These are phyloP conservation scores for Phalacrocorax aristotelis DNA, from an alignment of 2,113 vertebrate species.

Conservation along the genomic window DNA sequence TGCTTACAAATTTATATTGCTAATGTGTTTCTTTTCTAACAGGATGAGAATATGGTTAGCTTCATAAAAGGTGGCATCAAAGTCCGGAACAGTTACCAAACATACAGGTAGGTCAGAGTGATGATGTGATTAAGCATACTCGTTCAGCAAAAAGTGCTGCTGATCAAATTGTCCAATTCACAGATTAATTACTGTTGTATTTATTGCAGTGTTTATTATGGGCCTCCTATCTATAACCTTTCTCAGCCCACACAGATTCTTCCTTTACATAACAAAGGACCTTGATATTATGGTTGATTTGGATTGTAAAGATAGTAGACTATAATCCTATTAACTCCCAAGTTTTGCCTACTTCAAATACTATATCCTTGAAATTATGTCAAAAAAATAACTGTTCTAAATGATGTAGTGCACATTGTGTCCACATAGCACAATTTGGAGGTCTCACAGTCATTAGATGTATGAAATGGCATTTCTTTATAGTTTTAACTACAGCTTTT, in stretches of 20 bases:
- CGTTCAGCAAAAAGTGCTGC: background rate
- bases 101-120: conserved; percentile 85
- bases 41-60: conserved; percentile 99
- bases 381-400: background rate
- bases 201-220: background rate
- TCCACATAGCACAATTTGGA: background rate
- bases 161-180: background rate
- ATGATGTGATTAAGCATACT: background rate
- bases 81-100: conserved; percentile 97
- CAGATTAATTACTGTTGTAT: background rate
- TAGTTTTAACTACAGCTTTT: background rate
- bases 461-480: background rate
- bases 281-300: background rate
- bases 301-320: background rate
- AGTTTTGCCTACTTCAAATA: background rate
- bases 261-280: background rate
- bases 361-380: background rate
- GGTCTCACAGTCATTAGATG: background rate
- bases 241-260: background rate
- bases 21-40: conserved; percentile 29
- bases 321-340: background rate
- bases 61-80: conserved; percentile 98
- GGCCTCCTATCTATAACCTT: background rate
- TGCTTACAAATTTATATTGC: background rate
- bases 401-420: background rate